phyloP scores from a whole-genome alignment of 2,113 vertebrate genomes.

The Corvus cornix region DNA sequence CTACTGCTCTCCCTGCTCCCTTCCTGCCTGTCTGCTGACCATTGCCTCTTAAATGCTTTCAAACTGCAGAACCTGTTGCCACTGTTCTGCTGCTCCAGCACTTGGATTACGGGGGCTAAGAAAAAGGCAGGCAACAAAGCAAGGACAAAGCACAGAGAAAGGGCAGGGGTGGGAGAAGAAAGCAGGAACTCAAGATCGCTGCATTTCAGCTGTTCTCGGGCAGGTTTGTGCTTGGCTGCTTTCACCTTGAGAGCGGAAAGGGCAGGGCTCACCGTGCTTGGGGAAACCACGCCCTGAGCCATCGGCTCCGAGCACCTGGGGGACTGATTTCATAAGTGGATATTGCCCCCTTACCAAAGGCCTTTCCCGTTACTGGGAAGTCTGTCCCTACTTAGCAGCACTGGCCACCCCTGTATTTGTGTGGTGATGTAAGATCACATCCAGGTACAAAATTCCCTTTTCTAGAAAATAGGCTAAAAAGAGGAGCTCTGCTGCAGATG shows the following conservation, averaged over 20 bases:
- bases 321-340: not conserved
- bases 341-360: not conserved
- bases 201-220: not conserved
- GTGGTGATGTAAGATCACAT: not conserved
- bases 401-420: not conserved
- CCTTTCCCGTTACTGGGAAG: not conserved
- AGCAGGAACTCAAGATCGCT: not conserved
- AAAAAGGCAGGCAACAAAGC: not conserved
- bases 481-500: not conserved
- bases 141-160: not conserved
- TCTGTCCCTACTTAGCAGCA: rapidly evolving
- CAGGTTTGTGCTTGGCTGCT: not conserved
- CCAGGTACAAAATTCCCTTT: not conserved
- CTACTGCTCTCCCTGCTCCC: not conserved
- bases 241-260: not conserved
- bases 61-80: not conserved
- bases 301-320: rapidly evolving
- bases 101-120: not conserved
- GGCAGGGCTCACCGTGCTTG: not conserved
- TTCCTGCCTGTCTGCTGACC: not conserved
- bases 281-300: not conserved
- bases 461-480: not conserved
- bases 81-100: not conserved
- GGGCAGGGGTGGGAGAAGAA: not conserved
- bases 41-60: not conserved